Evolutionary conservation across 1,140 invertebrate species (phyloP).

Genomic region (Campoletis sonorensis): DNA sequence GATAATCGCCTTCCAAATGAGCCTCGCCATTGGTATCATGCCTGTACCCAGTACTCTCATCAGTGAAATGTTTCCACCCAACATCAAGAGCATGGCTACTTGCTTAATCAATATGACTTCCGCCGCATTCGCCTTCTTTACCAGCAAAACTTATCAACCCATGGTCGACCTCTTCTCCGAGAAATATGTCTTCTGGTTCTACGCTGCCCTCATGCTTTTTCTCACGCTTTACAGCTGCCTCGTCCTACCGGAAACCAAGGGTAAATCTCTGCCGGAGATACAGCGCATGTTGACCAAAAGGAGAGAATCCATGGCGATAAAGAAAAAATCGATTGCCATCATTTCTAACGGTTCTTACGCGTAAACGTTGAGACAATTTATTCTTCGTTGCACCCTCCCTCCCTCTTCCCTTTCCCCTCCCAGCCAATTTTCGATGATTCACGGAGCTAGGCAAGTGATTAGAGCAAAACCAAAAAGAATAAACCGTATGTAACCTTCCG

Average conservation of each 20-base stretch:
- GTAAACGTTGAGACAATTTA: not conserved
- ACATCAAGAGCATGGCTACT: slow-evolving; percentile 81
- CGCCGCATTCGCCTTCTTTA: slow-evolving; percentile 83
- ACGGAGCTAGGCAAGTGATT: too few species aligned
- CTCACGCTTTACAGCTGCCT: slow-evolving; percentile 72
- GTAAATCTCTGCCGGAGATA: slow-evolving; percentile 77
- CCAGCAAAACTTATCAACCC: slow-evolving; percentile 84
- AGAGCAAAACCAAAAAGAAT: too few species aligned
- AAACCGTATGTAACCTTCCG: too few species aligned
- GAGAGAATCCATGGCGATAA: not conserved
- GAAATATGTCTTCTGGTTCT: slow-evolving; percentile 54
- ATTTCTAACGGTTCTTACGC: not conserved
- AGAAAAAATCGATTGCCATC: not conserved
- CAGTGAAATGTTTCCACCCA: slow-evolving; percentile 84
- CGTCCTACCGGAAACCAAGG: slow-evolving; percentile 79
- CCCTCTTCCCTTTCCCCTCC: too few species aligned
- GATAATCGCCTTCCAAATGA: slow-evolving; percentile 81
- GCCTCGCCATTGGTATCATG: slow-evolving; percentile 82
- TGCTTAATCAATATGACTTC: slow-evolving; percentile 83
- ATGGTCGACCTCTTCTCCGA: slow-evolving; percentile 78
- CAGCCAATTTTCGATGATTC: too few species aligned
- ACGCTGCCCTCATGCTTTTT: slow-evolving; percentile 30
- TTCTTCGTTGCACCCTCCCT: too few species aligned
- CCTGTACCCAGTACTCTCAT: slow-evolving; percentile 84
- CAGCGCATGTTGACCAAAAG: slow-evolving; percentile 47